Evolutionary conservation across 2,113 vertebrate species (phyloP), one percentile per base, ranked within the genome.

Genomic region (Columba livia): DNA sequence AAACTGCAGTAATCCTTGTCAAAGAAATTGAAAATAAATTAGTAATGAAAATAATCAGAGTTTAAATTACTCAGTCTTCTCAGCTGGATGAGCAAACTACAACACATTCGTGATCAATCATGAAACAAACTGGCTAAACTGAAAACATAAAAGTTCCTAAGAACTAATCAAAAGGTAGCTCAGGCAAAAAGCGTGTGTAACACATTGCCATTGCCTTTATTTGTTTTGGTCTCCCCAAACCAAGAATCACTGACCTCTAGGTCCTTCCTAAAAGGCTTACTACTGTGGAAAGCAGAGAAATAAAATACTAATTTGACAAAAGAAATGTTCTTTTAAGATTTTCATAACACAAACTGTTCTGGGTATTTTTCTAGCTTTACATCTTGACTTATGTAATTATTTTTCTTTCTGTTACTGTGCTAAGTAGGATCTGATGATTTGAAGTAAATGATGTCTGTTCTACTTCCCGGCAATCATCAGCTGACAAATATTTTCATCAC

Each of bases 401-500:
- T 94, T 96, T 90, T 75, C 61, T 89, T 78, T 56, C 73, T 94
- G 48, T 78, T 90, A 54, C 65, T 72, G 11, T 51, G 44, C 34
- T 77, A 72, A 90, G 69, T 75, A 90, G 65, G 85, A 91, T 88
- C 26, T 28, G 69, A 91, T 90, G 64, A 78, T 86, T 32, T 82
- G 51, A 87, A 78, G 67, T 89, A 93, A 91, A 90, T 85, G 78
- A 93, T 47, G 70, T 95, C 93, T 96, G 93, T 96, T 93, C 92
- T 83, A 87, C 78, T 93, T 95, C 81, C 85, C 0, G 2, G 51
- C 7, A 19, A 79, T 92, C 80, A 96, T 79, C 80, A 87, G 73
- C 83, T 96, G 91, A 96, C 87, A 96, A 91, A 90, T 88, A 96
- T 90, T 82, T 97, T 96, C 96, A 96, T 97, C 79, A 93, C 38